Conservation (phyloP, 2,888 invertebrate genomes). For the Odontomyia ornata region DNA sequence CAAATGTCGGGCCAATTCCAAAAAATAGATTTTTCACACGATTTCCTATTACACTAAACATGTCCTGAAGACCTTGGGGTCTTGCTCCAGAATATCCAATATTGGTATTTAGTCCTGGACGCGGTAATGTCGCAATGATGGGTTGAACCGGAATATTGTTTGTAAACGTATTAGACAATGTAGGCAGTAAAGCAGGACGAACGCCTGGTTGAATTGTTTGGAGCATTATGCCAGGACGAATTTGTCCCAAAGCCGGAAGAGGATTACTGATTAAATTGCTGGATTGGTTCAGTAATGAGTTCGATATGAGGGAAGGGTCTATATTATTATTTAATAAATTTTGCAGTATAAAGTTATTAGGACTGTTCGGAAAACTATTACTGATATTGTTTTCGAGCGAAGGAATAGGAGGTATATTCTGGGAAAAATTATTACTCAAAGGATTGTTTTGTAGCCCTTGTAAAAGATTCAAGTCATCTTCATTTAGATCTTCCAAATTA, state of each 20-base stretch:
- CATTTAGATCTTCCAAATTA: slow-evolving; percentile 9
- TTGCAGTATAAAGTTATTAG: not conserved
- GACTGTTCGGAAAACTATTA: not conserved
- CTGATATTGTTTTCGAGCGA: not conserved
- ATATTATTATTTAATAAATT: not conserved
- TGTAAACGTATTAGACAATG: not conserved
- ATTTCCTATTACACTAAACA: slow-evolving; percentile 51
- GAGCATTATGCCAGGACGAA: not conserved
- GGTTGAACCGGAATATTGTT: not conserved
- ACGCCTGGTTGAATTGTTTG: not conserved
- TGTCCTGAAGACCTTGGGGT: slow-evolving; percentile 9
- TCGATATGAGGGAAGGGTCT: not conserved
- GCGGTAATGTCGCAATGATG: not conserved
- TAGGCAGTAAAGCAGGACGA: not conserved
- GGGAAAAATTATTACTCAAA: not conserved
- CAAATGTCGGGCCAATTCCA: slow-evolving; percentile 54
- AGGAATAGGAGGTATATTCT: not conserved
- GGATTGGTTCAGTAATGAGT: not conserved
- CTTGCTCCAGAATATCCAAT: not conserved
- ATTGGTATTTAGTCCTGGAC: not conserved
- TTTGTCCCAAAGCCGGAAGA: not conserved
- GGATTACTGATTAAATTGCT: not conserved
- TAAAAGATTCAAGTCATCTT: not conserved
- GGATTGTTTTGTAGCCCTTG: not conserved
- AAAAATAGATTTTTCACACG: slow-evolving; percentile 58